These are phyloP conservation scores for Clarias pachynema DNA, from an alignment of 2,797 vertebrate genomes.

Conservation along the genomic window DNA sequence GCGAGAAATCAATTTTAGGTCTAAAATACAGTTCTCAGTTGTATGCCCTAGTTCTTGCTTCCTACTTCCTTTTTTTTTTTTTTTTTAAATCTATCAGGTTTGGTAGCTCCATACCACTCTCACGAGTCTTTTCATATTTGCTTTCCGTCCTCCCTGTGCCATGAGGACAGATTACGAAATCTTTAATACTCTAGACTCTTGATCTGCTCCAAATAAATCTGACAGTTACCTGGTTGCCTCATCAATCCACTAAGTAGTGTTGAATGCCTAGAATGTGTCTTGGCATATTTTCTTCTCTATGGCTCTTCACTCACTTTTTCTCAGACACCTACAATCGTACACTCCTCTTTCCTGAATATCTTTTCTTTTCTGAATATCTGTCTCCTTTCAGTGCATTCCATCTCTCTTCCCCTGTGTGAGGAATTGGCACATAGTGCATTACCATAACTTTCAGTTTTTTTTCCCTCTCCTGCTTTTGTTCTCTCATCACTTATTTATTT, in stretches of 20 bases:
- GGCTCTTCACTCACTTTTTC: slow-evolving; percentile 29
- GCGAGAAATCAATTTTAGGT: background rate
- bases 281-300: slow-evolving; percentile 69
- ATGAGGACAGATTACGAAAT: background rate
- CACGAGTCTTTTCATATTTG: slow-evolving; percentile 51
- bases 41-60: slow-evolving; percentile 17
- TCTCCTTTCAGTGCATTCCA: slow-evolving; percentile 8
- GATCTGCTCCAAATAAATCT: slow-evolving; percentile 33
- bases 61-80: background rate
- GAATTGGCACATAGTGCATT: slow-evolving; percentile 40
- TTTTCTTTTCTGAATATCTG: background rate
- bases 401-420: slow-evolving; percentile 30
- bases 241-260: slow-evolving; percentile 14
- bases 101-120: slow-evolving; percentile 26
- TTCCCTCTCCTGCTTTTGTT: slow-evolving; percentile 19
- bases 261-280: slow-evolving; percentile 50
- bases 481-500: slow-evolving; percentile 41
- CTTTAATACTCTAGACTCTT: slow-evolving; percentile 18
- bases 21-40: slow-evolving; percentile 17
- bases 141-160: background rate
- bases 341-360: background rate
- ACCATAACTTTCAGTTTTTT: slow-evolving; percentile 37
- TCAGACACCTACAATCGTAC: background rate
- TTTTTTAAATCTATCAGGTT: slow-evolving; percentile 15
- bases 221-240: slow-evolving; percentile 22